phyloP scores from a whole-genome alignment of 2,888 invertebrate species.

The Cheilosia urbana region DNA sequence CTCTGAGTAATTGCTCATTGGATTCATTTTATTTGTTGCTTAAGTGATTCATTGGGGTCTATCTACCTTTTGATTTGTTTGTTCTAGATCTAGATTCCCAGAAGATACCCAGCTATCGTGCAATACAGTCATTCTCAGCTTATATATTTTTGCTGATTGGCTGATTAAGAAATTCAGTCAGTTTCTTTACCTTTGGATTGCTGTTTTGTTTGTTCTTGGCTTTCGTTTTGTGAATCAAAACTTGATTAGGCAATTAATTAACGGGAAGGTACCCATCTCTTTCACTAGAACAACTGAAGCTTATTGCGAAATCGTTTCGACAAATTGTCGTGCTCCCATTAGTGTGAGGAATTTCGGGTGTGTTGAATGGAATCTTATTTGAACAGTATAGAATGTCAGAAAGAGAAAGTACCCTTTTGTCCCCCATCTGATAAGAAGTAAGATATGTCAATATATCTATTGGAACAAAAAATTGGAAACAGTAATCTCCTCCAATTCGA shows the following conservation, averaged over 20 bases:
- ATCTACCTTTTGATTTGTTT: neutral
- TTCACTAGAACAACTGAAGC: slow-evolving; percentile 40
- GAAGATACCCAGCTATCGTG: slow-evolving; percentile 24
- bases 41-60: slow-evolving; percentile 11
- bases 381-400: slow-evolving; percentile 5
- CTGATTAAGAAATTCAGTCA: slow-evolving; percentile 34
- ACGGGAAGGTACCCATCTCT: slow-evolving; percentile 33
- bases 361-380: slow-evolving; percentile 32
- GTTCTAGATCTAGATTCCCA: slow-evolving; percentile 22
- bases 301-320: slow-evolving; percentile 19
- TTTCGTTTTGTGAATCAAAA: slow-evolving; percentile 21
- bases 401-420: slow-evolving; percentile 54
- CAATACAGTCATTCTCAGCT: slow-evolving; percentile 31
- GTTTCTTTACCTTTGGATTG: slow-evolving; percentile 40
- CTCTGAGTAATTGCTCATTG: no score
- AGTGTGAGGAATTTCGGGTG: slow-evolving; percentile 41
- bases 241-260: slow-evolving; percentile 63
- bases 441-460: slow-evolving; percentile 60
- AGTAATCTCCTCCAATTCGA: slow-evolving; percentile 17
- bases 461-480: slow-evolving; percentile 13
- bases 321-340: slow-evolving; percentile 24
- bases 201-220: neutral
- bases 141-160: slow-evolving; percentile 33
- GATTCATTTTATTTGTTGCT: neutral
- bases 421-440: slow-evolving; percentile 64